Percentiles rank a stretch among this genome's conserved stretches.
phyloP scores from a whole-genome alignment of 2,888 invertebrate species.

The Sinhomidia bicolor region DNA sequence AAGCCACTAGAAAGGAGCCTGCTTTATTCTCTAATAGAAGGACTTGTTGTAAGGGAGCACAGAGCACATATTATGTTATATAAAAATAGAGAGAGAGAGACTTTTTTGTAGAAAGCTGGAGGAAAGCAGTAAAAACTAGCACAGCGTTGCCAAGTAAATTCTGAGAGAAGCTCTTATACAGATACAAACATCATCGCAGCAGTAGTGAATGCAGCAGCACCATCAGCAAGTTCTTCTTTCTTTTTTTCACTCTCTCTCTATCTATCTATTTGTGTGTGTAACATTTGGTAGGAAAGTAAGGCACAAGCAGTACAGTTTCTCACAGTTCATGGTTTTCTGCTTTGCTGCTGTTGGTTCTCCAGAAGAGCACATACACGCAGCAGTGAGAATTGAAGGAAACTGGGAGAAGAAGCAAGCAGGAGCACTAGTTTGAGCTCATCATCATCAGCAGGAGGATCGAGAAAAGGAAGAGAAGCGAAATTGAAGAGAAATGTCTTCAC shows the following conservation, averaged over 20 bases:
- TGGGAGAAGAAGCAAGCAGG: slow-evolving; percentile 56
- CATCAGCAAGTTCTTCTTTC: slow-evolving; percentile 7
- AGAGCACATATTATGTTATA: slow-evolving; percentile 17
- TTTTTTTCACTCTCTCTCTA: background rate
- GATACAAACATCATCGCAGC: slow-evolving; percentile 1
- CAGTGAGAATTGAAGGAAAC: background rate
- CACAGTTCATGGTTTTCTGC: slow-evolving; percentile 36
- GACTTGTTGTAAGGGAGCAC: background rate
- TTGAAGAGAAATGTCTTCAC: slow-evolving; percentile 68
- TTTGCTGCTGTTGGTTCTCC: background rate
- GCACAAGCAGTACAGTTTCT: slow-evolving; percentile 10
- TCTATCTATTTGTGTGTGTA: background rate
- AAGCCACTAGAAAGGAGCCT: background rate
- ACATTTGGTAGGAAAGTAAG: background rate
- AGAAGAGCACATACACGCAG: slow-evolving; percentile 6
- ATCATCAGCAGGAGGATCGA: slow-evolving; percentile 53
- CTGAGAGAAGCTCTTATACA: background rate
- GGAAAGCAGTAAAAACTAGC: slow-evolving; percentile 55
- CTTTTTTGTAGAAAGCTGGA: background rate
- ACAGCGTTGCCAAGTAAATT: slow-evolving; percentile 50
- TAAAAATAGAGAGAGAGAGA: too few relatives aligned
- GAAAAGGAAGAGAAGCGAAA: slow-evolving; percentile 53
- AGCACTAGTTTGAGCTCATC: slow-evolving; percentile 54
- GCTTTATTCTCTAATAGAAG: background rate
- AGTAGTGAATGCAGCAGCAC: too few relatives aligned